Conservation (phyloP, 2,888 invertebrate genomes). For the Microplitis deprimator region DNA sequence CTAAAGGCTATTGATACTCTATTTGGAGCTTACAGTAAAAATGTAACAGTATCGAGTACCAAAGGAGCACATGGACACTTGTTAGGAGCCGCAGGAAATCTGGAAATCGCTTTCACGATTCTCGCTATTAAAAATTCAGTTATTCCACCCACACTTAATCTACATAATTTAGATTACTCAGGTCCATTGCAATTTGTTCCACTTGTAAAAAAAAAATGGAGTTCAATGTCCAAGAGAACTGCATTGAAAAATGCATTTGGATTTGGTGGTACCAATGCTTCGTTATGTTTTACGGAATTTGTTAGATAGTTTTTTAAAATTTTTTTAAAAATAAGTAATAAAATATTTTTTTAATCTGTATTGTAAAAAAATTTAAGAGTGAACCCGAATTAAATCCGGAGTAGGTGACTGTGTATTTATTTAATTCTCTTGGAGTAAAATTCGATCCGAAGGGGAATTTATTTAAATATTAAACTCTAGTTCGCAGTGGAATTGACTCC, state of each 20-base stretch:
- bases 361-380: too few species aligned
- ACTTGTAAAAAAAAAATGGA: constrained; percentile 76
- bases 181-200: constrained; percentile 80
- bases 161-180: constrained; percentile 79
- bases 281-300: constrained; percentile 79
- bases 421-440: too few species aligned
- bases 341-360: too few species aligned
- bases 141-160: constrained; percentile 91
- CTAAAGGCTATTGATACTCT: constrained; percentile 83
- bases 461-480: too few species aligned
- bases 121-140: constrained; percentile 82
- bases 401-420: too few species aligned
- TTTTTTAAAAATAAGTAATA: neutral
- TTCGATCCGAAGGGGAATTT: too few species aligned
- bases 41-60: constrained; percentile 86
- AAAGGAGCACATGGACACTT: constrained; percentile 99
- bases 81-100: constrained; percentile 95
- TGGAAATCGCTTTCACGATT: constrained; percentile 90
- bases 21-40: constrained; percentile 76
- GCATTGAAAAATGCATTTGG: constrained; percentile 98
- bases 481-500: too few species aligned
- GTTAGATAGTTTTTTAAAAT: constrained; percentile 44
- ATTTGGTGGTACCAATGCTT: constrained; percentile 98
- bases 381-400: too few species aligned
- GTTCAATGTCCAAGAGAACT: constrained; percentile 73